phyloP scores from a whole-genome alignment of 2,113 vertebrate species.

The Xenopus tropicalis region UCB_Xtro_10.0 CM004444.2:36176501-36177000 shows the following conservation, averaged over 20 bases:
- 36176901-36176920: conserved; percentile 93
- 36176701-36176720: no score
- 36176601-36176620: no score
- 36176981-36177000: conserved; percentile 92
- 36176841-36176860: conserved; percentile 75
- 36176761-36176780: conserved; percentile 95
- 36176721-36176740: conserved; percentile 69
- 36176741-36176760: conserved; percentile 95
- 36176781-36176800: conserved; percentile 81
- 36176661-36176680: no score
- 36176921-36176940: conserved; percentile 95
- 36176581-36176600: no score
- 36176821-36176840: conserved; percentile 84
- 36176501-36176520: no score
- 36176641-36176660: no score
- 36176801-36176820: conserved; percentile 88
- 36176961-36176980: conserved; percentile 84
- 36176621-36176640: no score
- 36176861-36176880: conserved; percentile 88
- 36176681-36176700: no score
- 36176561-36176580: no score
- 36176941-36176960: conserved; percentile 81
- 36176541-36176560: no score
- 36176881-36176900: conserved; percentile 91
- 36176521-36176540: no score